A percentile compares a stretch with the other conserved stretches of the same genome.
phyloP scores from a whole-genome alignment of 1,140 invertebrate genomes.

The Eriosoma lanigerum region DNA sequence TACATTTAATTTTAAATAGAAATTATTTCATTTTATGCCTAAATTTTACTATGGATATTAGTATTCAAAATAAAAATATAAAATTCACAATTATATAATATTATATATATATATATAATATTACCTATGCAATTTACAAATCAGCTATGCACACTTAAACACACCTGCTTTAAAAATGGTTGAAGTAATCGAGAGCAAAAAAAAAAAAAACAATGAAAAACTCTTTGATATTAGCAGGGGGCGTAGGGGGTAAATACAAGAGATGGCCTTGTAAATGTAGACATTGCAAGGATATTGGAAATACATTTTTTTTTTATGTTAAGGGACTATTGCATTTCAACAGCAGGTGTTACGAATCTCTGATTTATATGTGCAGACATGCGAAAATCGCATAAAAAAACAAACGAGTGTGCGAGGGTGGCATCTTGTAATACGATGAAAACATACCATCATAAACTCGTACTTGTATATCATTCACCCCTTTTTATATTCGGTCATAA shows the following conservation, averaged over 20 bases:
- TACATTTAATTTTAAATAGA: too few relatives aligned
- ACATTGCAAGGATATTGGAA: slow-evolving; percentile 46
- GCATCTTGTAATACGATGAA: slow-evolving; percentile 51
- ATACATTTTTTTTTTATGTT: slow-evolving; percentile 43
- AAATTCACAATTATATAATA: too few relatives aligned
- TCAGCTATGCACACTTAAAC: slow-evolving; percentile 24
- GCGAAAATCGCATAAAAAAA: slow-evolving; percentile 51
- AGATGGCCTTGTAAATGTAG: slow-evolving; percentile 48
- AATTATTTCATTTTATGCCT: too few relatives aligned
- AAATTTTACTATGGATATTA: too few relatives aligned
- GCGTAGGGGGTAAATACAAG: neutral
- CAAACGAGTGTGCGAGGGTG: slow-evolving; percentile 47
- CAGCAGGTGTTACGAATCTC: slow-evolving; percentile 52
- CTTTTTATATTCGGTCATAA: slow-evolving; percentile 51
- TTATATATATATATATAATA: too few relatives aligned
- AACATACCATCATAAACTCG: slow-evolving; percentile 50
- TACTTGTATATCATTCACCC: slow-evolving; percentile 50
- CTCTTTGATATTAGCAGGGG: neutral
- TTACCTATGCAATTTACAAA: too few relatives aligned
- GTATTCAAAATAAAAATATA: too few relatives aligned
- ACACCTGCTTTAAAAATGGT: slow-evolving; percentile 30
- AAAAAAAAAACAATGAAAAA: slow-evolving; percentile 36
- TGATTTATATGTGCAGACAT: slow-evolving; percentile 52
- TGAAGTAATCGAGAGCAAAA: slow-evolving; percentile 39
- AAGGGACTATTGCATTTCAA: slow-evolving; percentile 45